Evolutionary conservation across 2,888 invertebrate genomes (phyloP).

Genomic region (Agapetus fuscipes): DNA sequence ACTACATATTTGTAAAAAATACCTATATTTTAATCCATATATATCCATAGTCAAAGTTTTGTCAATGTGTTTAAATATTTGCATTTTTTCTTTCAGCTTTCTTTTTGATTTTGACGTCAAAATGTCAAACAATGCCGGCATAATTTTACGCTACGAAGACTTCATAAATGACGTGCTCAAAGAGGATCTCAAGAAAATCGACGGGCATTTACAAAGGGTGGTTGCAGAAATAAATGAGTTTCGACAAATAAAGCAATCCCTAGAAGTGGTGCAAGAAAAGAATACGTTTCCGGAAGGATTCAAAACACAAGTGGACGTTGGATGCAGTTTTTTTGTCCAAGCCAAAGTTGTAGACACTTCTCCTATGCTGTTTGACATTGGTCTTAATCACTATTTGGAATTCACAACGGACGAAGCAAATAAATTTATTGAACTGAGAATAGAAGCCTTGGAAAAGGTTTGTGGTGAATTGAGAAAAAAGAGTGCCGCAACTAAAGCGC

Average conservation of each 20-base stretch:
- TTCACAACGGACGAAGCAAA: conserved; percentile 62
- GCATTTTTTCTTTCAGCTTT: too few species aligned
- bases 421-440: conserved; percentile 58
- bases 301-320: conserved; percentile 68
- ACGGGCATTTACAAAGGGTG: conserved; percentile 48
- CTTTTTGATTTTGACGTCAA: too few species aligned
- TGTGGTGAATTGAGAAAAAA: conserved; percentile 53
- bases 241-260: conserved; percentile 59
- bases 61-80: too few species aligned
- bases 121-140: background rate
- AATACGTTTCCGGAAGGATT: conserved; percentile 44
- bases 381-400: conserved; percentile 66
- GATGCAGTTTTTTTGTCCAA: conserved; percentile 77
- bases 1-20: too few species aligned
- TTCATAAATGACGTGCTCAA: conserved; percentile 72
- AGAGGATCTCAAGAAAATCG: conserved; percentile 55
- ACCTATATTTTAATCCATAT: too few species aligned
- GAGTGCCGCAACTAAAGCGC: conserved; percentile 61
- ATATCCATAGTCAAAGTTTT: too few species aligned
- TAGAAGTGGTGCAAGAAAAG: conserved; percentile 53
- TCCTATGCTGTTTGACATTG: conserved; percentile 60
- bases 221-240: conserved; percentile 64
- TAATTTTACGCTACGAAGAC: conserved; percentile 48
- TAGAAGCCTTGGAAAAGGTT: conserved; percentile 53
- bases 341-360: conserved; percentile 59